Conservation (phyloP, 2,888 invertebrate species). For the Gymnocheta viridis region DNA sequence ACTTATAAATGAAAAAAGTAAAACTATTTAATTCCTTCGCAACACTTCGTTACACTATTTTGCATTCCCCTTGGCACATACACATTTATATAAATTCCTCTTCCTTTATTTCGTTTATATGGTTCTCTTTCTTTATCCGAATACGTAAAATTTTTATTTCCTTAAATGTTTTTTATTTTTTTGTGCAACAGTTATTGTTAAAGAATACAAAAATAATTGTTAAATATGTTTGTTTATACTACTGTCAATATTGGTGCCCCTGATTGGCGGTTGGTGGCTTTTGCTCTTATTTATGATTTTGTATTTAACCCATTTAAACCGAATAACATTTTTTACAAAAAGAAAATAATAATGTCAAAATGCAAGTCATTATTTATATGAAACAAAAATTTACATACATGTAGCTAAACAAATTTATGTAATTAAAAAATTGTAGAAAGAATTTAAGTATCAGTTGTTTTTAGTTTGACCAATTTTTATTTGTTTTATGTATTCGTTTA, state of each 20-base stretch:
- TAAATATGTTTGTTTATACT: slow-evolving; percentile 20
- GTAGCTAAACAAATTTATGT: too few species aligned
- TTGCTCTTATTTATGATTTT: neutral
- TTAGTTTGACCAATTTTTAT: too few species aligned
- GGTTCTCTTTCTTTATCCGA: neutral
- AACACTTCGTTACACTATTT: neutral
- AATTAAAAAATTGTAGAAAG: too few species aligned
- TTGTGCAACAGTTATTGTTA: slow-evolving; percentile 57
- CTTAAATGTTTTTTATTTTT: neutral
- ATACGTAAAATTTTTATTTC: neutral
- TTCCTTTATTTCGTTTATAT: neutral
- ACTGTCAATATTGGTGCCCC: slow-evolving; percentile 20
- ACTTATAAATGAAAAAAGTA: too few species aligned
- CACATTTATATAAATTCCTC: neutral
- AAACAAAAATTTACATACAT: too few species aligned
- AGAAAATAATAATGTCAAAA: too few species aligned
- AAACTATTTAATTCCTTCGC: too few species aligned
- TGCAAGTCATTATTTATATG: too few species aligned
- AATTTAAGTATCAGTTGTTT: too few species aligned
- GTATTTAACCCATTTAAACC: too few species aligned
- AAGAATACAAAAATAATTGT: slow-evolving; percentile 41
- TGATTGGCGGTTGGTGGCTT: neutral
- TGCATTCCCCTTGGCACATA: neutral
- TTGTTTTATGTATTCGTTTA: too few species aligned
- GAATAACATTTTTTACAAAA: too few species aligned